Conservation (phyloP, 2,113 vertebrate genomes). For the Boulengerochromis microlepis region DNA sequence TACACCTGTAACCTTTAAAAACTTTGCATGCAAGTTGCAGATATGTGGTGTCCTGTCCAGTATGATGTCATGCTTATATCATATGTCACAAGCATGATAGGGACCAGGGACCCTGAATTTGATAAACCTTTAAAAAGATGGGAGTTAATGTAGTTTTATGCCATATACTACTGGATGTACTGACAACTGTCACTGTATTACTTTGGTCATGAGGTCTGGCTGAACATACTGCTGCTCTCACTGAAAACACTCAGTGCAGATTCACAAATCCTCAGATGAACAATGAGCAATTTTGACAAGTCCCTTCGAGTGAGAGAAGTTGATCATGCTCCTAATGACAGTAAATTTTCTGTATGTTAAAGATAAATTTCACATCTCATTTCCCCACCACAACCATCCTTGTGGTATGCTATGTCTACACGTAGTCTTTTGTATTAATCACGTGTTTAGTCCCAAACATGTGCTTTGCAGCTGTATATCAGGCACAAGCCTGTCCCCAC, state of each 20-base stretch:
- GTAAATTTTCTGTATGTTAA: not conserved
- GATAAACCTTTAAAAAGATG: fast-evolving
- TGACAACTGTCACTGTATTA: not conserved
- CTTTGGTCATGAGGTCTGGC: not conserved
- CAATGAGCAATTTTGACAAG: not conserved
- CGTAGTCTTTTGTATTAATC: not conserved
- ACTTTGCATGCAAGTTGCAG: not conserved
- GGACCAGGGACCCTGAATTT: not conserved
- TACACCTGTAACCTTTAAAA: not conserved
- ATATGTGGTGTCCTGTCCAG: not conserved
- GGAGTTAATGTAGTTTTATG: not conserved
- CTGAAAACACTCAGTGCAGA: not conserved
- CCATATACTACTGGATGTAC: fast-evolving
- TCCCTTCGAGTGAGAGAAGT: not conserved
- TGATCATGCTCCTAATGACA: not conserved
- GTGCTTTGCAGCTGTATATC: not conserved
- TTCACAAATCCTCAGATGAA: not conserved
- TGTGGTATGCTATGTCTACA: not conserved
- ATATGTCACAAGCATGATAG: fast-evolving
- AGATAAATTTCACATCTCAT: not conserved
- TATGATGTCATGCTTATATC: not conserved
- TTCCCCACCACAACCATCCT: not conserved
- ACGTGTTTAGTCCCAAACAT: not conserved
- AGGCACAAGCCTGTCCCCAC: not conserved
- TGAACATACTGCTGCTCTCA: not conserved